phyloP scores from a whole-genome alignment of 2,113 vertebrate genomes.

The Callithrix jacchus region DNA sequence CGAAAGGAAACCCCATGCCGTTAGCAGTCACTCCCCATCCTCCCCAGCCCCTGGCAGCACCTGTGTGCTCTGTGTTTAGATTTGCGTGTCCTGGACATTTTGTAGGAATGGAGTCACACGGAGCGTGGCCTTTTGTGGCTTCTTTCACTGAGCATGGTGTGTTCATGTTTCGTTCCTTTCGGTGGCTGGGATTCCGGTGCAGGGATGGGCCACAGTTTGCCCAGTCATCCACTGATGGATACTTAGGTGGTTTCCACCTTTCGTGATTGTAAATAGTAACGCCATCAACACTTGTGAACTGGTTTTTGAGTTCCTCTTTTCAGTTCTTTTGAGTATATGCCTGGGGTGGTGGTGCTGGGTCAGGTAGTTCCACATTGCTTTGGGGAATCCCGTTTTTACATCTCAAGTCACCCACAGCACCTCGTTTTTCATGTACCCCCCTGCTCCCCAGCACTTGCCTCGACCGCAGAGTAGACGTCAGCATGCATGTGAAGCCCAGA shows the following conservation, averaged over 20 bases:
- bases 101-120: fast-evolving
- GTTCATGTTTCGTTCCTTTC: fast-evolving
- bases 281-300: fast-evolving
- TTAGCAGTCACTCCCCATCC: fast-evolving
- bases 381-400: fast-evolving
- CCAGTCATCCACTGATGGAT: fast-evolving
- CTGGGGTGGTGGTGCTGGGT: fast-evolving
- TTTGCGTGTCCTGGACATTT: background rate
- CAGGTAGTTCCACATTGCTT: fast-evolving
- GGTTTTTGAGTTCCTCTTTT: background rate
- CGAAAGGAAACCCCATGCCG: fast-evolving
- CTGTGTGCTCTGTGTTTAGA: fast-evolving
- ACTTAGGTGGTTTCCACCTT: fast-evolving
- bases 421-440: background rate
- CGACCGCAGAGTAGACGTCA: fast-evolving
- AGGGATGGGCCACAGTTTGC: fast-evolving
- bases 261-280: fast-evolving
- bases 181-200: fast-evolving
- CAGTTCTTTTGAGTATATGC: fast-evolving
- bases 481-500: fast-evolving
- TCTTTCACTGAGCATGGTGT: fast-evolving
- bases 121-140: fast-evolving
- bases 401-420: fast-evolving
- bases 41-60: fast-evolving
- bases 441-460: too few species aligned